phyloP scores from a whole-genome alignment of 2,113 vertebrate species.

The Heptranchias perlo region DNA sequence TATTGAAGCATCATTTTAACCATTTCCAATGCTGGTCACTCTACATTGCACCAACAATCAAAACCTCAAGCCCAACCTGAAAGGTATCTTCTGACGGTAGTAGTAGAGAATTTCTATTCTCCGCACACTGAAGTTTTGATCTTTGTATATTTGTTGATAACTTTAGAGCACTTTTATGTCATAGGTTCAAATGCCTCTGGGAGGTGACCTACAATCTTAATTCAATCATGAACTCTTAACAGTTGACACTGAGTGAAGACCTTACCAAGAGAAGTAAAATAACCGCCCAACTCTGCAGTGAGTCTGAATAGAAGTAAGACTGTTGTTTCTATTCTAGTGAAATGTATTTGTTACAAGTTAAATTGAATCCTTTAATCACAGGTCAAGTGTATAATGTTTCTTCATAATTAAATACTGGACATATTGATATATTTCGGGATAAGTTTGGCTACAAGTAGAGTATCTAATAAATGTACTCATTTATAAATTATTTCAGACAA shows the following conservation, averaged over 20 bases:
- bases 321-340: not conserved
- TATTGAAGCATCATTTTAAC: not conserved
- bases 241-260: not conserved
- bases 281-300: not conserved
- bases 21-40: not conserved
- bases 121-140: not conserved
- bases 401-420: not conserved
- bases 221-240: not conserved
- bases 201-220: not conserved
- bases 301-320: not conserved
- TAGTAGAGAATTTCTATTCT: not conserved
- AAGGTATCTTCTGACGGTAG: not conserved
- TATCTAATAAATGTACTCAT: slow-evolving; percentile 20
- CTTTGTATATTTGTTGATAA: not conserved
- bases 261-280: not conserved
- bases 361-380: not conserved
- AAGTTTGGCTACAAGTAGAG: not conserved
- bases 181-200: not conserved
- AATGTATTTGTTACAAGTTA: not conserved
- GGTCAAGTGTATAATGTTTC: not conserved
- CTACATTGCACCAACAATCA: not conserved
- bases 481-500: slow-evolving; percentile 37
- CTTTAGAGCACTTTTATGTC: not conserved
- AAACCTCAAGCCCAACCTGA: not conserved
- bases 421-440: not conserved